Evolutionary conservation across 2,797 vertebrate species (phyloP), one percentile per base, ranked within the genome.

Genomic region (Sebastes goodei): DNA sequence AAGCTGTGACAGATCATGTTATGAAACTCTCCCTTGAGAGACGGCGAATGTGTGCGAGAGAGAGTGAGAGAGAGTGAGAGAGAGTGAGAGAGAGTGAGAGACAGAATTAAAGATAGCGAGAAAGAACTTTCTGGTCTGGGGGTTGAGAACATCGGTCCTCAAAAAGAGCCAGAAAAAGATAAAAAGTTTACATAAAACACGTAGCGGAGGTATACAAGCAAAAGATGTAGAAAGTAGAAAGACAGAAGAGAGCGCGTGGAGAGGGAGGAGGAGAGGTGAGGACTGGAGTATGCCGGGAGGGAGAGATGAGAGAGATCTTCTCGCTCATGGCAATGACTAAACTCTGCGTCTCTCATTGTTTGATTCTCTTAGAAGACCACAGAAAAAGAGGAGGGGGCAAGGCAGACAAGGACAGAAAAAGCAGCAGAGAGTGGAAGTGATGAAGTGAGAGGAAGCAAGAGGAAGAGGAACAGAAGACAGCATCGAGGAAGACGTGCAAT

Each of bases 1-100:
- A 11, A 76, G 81, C 79, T 65, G 70, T 49, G 79, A 71, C 53
- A 74, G 75, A 90, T 86, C 70, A 66, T 38, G 63, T 80, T 85
- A 77, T 38, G 64, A 90, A 88, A 87, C 75, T 68, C 82, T 72
- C 72, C 64, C 60, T 25, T 32, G 63, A 46, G 56, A 73, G 65
- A 86, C 74, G 46, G 49, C 17, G 42, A 59, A 25, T 65, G 64
- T 76, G 60, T 53, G 71, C 4, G 5, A 53, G 25, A 63, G n/a
- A 65, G 23, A 49, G 55, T 32, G 30, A 57, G 55, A 78, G 23
- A 52, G 30, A 70, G 30, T 8, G 30, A 32, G 57, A 35, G 33
- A 56, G 55, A 76, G 4, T 53, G 55, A 80, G 4, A 62, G 21
- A 17, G 46, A 46, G 49, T 20, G 61, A 79, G 68, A 49, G 46